phyloP scores from a whole-genome alignment of 2,113 vertebrate species.

The Ursus arctos region DNA sequence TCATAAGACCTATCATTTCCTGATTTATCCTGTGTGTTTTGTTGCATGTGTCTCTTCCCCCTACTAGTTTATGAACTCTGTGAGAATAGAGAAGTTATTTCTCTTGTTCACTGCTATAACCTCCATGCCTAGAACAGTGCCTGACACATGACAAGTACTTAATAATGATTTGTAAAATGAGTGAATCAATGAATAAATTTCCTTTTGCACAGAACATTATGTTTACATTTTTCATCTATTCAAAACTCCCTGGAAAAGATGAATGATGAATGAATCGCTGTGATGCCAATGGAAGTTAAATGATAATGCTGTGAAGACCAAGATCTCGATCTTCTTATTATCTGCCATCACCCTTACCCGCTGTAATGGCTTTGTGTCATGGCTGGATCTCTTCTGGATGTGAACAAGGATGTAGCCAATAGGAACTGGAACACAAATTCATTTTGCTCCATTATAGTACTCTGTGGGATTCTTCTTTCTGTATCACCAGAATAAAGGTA shows the following conservation, averaged over 20 bases:
- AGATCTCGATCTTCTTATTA: neutral
- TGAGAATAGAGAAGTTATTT: neutral
- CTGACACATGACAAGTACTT: neutral
- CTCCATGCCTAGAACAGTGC: neutral
- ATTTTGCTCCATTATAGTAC: neutral
- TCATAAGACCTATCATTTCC: neutral
- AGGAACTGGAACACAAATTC: neutral
- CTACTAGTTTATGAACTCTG: neutral
- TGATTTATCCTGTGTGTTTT: neutral
- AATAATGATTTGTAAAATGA: neutral
- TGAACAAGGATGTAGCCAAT: neutral
- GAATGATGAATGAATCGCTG: neutral
- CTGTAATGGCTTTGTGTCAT: neutral
- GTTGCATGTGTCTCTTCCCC: neutral
- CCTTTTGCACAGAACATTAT: neutral
- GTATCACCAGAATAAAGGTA: neutral
- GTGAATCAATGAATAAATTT: neutral
- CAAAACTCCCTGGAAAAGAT: neutral
- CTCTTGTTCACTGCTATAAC: neutral
- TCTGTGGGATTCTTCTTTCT: neutral
- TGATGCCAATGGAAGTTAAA: neutral
- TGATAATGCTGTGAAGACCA: neutral
- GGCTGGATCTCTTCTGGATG: neutral
- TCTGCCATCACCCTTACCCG: neutral
- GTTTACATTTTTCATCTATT: neutral